Evolutionary conservation across 2,888 invertebrate species (phyloP).

Genomic region (Drosophila neotestacea): DNA sequence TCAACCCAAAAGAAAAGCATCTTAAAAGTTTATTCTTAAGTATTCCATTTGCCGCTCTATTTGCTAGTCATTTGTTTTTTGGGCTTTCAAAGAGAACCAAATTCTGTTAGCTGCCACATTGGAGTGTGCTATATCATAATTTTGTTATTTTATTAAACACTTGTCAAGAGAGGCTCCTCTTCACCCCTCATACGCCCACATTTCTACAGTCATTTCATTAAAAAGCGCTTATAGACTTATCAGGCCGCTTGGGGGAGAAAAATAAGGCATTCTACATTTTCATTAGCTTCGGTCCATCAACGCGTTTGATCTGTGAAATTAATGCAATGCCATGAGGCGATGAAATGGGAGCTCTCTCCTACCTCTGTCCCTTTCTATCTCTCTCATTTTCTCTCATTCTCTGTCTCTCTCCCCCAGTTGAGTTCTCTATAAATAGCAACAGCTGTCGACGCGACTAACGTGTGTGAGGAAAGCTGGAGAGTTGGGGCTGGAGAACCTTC

Average conservation of each 20-base stretch:
- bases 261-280: slow-evolving; percentile 50
- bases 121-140: slow-evolving; percentile 45
- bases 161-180: slow-evolving; percentile 40
- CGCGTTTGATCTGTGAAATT: slow-evolving; percentile 80
- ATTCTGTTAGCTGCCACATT: slow-evolving; percentile 39
- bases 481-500: slow-evolving; percentile 17
- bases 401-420: slow-evolving; percentile 5
- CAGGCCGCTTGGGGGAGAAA: neutral
- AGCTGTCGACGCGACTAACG: slow-evolving; percentile 46
- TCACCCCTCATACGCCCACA: slow-evolving; percentile 20
- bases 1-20: neutral
- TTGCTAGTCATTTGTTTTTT: slow-evolving; percentile 33
- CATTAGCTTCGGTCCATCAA: slow-evolving; percentile 72
- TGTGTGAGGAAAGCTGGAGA: neutral
- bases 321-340: slow-evolving; percentile 71
- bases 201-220: slow-evolving; percentile 67
- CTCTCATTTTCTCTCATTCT: neutral
- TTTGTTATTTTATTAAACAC: slow-evolving; percentile 51
- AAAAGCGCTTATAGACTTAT: slow-evolving; percentile 60
- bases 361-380: neutral
- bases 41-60: slow-evolving; percentile 33
- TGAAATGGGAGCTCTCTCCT: slow-evolving; percentile 44
- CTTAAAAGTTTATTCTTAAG: slow-evolving; percentile 14
- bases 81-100: slow-evolving; percentile 8
- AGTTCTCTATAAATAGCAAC: slow-evolving; percentile 68